Base-by-base conservation (phyloP, 2,888 invertebrate species). In the Sphaerophoria taeniata region DNA sequence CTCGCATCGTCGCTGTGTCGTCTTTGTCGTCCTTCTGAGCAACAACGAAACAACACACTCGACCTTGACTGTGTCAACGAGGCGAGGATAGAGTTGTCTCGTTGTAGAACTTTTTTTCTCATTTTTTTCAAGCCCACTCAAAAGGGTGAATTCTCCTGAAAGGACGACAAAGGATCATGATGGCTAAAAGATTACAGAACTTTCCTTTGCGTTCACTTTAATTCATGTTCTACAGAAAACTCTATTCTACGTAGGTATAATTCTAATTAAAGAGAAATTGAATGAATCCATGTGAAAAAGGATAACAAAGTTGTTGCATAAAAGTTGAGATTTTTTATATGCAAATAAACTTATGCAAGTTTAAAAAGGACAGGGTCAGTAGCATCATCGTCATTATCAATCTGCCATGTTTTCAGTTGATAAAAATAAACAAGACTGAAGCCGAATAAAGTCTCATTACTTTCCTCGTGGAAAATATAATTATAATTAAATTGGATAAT, bases 51-150 rank as follows among this genome's bases (percentile, higher is more conserved):
- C 75, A 34, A 56, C 55, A 70, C 70, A 56, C 76, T 70, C 71
- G 81, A 76, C 81, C 76, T 81, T 71, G 76, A 81, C 56, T 76
- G 36, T 49, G 34, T 65, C 0, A 9, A 7, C 6, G 16, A 7
- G 56, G 34, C 6, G 9, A 43, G 9, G 12, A 12, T 3, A 36
- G 34, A 56, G 49, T 67, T 34, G 60, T 74, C 67, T 58, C 36
- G 49, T 65, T 65, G 49, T 65, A 24, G 36, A 24, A 24, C 24
- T 51, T 51, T 51, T 51, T 24, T 51, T 51, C 5, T 2, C 33
- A 45, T 45, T 61, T 61, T 33, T 45, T 33, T 63, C 63, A 63
- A 45, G 45, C 45, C 43, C 61, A 61, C 9, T 61, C 45, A 33
- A 61, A 61, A 45, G 47, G 47, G 14, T 47, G 47, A 47, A 45